A percentile compares a stretch with the other conserved stretches of the same genome.
These are phyloP conservation scores for Hydrotaea diabolus DNA, from an alignment of 2,888 invertebrate genomes.

Conservation along the genomic window DNA sequence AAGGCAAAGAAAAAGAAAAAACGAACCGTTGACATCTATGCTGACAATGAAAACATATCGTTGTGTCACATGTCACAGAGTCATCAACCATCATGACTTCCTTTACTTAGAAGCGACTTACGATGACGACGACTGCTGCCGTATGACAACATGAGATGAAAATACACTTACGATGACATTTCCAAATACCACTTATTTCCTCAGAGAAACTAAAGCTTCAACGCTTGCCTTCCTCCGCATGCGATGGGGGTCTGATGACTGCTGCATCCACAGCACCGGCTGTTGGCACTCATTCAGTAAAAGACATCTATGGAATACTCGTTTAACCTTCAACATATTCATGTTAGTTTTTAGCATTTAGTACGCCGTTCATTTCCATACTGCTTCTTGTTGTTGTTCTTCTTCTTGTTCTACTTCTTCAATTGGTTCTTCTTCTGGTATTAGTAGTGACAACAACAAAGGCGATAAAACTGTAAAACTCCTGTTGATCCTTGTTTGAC, in stretches of 20 bases:
- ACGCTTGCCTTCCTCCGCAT: constrained; percentile 10
- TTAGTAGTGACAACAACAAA: neutral
- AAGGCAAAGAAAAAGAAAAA: constrained; percentile 27
- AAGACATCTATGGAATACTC: neutral
- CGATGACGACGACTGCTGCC: constrained; percentile 29
- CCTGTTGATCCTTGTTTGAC: constrained; percentile 61
- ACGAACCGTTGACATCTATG: constrained; percentile 56
- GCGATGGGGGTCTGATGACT: neutral
- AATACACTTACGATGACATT: constrained; percentile 45
- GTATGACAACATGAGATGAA: constrained; percentile 25
- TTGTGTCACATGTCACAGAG: constrained; percentile 67
- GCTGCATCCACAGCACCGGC: neutral
- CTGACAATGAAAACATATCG: constrained; percentile 66
- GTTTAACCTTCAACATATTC: constrained; percentile 63
- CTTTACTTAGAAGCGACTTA: constrained; percentile 55
- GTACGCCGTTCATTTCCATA: constrained; percentile 42
- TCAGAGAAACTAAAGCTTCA: neutral
- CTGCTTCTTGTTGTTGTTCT: constrained; percentile 16
- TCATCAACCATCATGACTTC: constrained; percentile 65
- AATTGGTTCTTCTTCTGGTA: too few species aligned
- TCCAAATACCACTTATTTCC: constrained; percentile 55
- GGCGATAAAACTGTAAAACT: constrained; percentile 31
- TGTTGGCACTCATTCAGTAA: neutral
- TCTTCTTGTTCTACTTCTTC: constrained; percentile 16
- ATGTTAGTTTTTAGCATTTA: constrained; percentile 53